phyloP scores from a whole-genome alignment of 2,797 vertebrate species.

The Gambelia wislizenii region DNA sequence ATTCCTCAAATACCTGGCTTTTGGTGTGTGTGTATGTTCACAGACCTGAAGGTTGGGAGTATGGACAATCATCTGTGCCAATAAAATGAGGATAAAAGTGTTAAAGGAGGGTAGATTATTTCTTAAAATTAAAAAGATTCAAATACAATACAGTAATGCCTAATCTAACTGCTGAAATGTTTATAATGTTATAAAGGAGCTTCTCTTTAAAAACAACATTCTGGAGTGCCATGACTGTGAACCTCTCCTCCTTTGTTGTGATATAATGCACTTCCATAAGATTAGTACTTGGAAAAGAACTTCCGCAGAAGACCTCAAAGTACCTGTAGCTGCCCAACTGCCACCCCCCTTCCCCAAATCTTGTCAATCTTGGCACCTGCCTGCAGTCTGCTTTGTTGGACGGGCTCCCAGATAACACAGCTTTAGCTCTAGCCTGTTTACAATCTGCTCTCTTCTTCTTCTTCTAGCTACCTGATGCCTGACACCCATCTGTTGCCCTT shows the following conservation, averaged over 20 bases:
- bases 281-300: background rate
- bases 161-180: background rate
- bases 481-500: background rate
- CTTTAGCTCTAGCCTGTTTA: background rate
- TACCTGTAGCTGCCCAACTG: background rate
- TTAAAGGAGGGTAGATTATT: too few relatives aligned
- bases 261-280: background rate
- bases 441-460: slow-evolving; percentile 14
- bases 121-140: too few relatives aligned
- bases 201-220: background rate
- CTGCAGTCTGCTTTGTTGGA: background rate
- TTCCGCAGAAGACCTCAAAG: background rate
- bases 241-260: too few relatives aligned
- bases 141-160: background rate
- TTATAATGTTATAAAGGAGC: background rate
- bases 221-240: too few relatives aligned
- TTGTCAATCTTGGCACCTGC: background rate
- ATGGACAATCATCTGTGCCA: too few relatives aligned
- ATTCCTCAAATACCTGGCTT: too few relatives aligned
- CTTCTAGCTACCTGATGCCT: background rate
- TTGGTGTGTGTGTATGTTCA: too few relatives aligned
- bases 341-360: background rate
- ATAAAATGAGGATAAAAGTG: too few relatives aligned
- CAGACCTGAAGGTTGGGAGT: too few relatives aligned
- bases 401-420: slow-evolving; percentile 1